Evolutionary conservation across 2,797 vertebrate genomes (phyloP), one percentile per base, ranked within the genome.

Genomic region (Buphagus erythrorhynchus): DNA sequence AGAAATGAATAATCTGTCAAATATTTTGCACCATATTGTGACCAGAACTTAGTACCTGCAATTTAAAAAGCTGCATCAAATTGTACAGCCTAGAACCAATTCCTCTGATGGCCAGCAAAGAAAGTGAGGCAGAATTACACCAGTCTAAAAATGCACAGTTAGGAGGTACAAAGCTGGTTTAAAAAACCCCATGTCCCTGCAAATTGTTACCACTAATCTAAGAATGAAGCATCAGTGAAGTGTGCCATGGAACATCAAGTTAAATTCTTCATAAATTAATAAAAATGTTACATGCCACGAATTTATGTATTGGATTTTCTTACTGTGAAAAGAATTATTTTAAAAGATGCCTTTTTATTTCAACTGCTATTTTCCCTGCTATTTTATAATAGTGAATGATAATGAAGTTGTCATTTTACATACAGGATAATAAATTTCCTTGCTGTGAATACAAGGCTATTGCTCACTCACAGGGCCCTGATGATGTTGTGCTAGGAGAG

Each of bases 321-420:
- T 57, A 73, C 42, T 84, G 52, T 17, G 88, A 90, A 95, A 95
- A 80, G 52, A 93, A 91, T 83, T 94, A 91, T 68, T 94, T 87
- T 18, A 79, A 88, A 87, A 81, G 58, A 66, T 73, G 71, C 43
- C 35, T 76, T 94, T 94, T 94, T 55, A 89, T 91, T 94, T 88
- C 81, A 78, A 90, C 57, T 81, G 68, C 78, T 87, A 42, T 51
- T 94, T 88, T 86, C 48, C 66, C 68, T 74, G 52, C 72, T 92
- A 81, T 82, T 87, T 89, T 63, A 36, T 86, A 92, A 93, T 58
- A 72, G 78, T 21, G 69, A 63, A 42, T 82, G 81, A 66, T 93
- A 96, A 96, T 82, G 88, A 95, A 97, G 79, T 86, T 96, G 91
- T 95, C 93, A 81, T 86, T 90, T 96, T 93, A 87, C 67, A 79